Evolutionary conservation across 2,113 vertebrate genomes (phyloP).

Genomic region (Aleadryas rufinucha): DNA sequence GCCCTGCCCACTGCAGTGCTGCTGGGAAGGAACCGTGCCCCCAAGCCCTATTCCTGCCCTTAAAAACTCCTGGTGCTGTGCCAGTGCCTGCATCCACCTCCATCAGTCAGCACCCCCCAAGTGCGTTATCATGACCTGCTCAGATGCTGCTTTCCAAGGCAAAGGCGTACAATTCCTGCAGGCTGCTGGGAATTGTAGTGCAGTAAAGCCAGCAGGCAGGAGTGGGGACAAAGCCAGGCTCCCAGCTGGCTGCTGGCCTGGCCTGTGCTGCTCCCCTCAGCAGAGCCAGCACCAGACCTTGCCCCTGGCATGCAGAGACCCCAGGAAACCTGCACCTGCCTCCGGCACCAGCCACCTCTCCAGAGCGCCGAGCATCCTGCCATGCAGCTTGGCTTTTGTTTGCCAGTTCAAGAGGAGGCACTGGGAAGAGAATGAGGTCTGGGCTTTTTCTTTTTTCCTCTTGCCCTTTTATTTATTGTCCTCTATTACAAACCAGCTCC

Average conservation of each 20-base stretch:
- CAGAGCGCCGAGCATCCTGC: background rate
- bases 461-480: background rate
- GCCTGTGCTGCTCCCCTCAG: fast-evolving
- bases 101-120: background rate
- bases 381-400: background rate
- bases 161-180: background rate
- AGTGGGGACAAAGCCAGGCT: background rate
- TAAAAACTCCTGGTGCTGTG: background rate
- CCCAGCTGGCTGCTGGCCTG: background rate
- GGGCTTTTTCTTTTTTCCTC: background rate
- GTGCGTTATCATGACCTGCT: fast-evolving
- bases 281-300: background rate
- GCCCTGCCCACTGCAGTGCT: background rate
- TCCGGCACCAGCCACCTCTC: background rate
- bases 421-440: background rate
- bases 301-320: fast-evolving
- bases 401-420: background rate
- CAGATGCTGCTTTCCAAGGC: background rate
- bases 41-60: background rate
- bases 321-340: background rate
- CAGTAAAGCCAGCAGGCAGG: background rate
- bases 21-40: background rate
- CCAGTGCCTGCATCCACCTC: background rate
- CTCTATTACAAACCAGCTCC: background rate
- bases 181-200: conserved; percentile 37